Conservation (phyloP, 2,888 invertebrate genomes). For the Campoplex nolae region DNA sequence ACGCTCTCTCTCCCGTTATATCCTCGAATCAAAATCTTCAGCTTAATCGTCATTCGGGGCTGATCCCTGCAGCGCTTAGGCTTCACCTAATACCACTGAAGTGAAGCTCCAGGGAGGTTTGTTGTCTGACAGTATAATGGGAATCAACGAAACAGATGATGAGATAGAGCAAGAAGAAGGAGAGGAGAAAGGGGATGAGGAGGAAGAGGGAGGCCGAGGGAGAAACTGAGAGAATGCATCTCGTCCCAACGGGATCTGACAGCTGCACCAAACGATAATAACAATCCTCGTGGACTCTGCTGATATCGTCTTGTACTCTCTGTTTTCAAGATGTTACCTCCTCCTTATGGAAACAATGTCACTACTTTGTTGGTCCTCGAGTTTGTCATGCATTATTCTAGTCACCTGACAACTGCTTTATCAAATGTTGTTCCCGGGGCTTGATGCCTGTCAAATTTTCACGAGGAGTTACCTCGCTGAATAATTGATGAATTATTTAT, state of each 20-base stretch:
- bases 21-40: constrained; percentile 16
- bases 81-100: constrained; percentile 21
- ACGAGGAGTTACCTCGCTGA: not conserved
- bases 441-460: not conserved
- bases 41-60: constrained; percentile 56
- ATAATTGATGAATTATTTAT: not conserved
- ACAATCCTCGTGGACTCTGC: constrained; percentile 8
- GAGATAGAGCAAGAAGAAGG: not conserved
- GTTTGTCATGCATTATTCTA: not conserved
- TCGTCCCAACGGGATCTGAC: constrained; percentile 2
- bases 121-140: constrained; percentile 58
- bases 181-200: not conserved
- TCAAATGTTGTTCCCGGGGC: not conserved
- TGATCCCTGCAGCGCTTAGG: constrained; percentile 25
- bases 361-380: not conserved
- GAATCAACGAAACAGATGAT: constrained; percentile 28
- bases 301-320: not conserved
- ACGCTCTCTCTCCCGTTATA: not conserved
- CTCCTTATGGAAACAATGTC: constrained; percentile 28
- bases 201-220: not conserved
- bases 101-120: constrained; percentile 36
- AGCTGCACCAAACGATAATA: constrained; percentile 22
- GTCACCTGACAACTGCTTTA: not conserved
- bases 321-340: not conserved
- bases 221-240: not conserved